Conservation (phyloP, 2,888 invertebrate genomes). For the Drosophila putrida region DNA sequence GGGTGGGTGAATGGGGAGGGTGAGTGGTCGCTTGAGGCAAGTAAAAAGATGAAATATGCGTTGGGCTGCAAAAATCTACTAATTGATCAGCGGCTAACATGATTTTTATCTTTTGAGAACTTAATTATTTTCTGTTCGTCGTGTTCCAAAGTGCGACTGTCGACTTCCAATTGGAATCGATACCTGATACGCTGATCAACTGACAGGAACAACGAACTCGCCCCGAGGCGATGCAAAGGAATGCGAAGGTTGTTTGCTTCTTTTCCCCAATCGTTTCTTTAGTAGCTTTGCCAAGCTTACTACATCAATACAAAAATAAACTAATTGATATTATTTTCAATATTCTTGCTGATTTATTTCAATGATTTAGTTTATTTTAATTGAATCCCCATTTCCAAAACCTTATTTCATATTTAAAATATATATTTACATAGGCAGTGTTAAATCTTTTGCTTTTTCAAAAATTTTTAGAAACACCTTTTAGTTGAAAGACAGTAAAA, state of each 20-base stretch:
- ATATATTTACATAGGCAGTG: too few species aligned
- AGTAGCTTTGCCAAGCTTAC: slow-evolving; percentile 11
- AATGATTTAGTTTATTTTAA: neutral
- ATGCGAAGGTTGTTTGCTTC: slow-evolving; percentile 62
- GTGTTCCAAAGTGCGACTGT: slow-evolving; percentile 53
- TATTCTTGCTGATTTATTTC: neutral
- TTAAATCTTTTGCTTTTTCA: too few species aligned
- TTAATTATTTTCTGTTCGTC: slow-evolving; percentile 81
- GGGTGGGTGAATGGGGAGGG: slow-evolving; percentile 15
- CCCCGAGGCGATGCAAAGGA: slow-evolving; percentile 58
- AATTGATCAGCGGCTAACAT: slow-evolving; percentile 84
- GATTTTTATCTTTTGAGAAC: slow-evolving; percentile 84
- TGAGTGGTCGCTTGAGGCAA: slow-evolving; percentile 27
- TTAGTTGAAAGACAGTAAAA: too few species aligned
- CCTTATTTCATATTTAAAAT: too few species aligned
- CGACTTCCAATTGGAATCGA: slow-evolving; percentile 71
- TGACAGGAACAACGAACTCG: slow-evolving; percentile 57
- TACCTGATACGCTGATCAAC: slow-evolving; percentile 41
- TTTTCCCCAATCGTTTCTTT: slow-evolving; percentile 10
- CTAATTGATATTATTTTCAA: slow-evolving; percentile 5
- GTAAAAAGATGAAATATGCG: slow-evolving; percentile 76
- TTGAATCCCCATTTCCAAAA: too few species aligned
- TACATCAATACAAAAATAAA: neutral
- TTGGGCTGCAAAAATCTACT: slow-evolving; percentile 75
- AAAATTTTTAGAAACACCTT: too few species aligned